Evolutionary conservation across 2,888 invertebrate genomes (phyloP), one percentile per base, ranked within the genome.

Genomic region (Xanthia icteritia): DNA sequence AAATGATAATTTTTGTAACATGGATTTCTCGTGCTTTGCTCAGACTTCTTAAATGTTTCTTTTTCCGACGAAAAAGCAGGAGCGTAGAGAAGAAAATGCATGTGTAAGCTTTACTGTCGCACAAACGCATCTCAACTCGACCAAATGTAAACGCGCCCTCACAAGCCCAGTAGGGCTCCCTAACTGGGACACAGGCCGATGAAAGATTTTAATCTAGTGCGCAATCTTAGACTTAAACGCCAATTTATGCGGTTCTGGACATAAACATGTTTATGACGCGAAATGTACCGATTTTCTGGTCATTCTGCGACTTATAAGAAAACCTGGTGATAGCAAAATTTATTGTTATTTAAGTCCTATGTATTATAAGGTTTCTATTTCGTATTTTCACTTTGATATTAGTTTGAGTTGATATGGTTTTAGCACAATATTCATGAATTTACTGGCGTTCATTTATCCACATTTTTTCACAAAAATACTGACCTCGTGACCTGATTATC

Each of bases 161-260:
- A 77, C 70, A 66, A 77, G 73, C 67, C 71, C 61, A 77, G 66
- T 77, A 85, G 80, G 83, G 79, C 71, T 80, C 42, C 66, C 72
- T 79, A 85, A 80, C 78, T 86, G 70, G 83, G 79, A 67, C 82
- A 79, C 68, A 72, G 68, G 79, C 74, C 83, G 81, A 88, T 79
- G 86, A 79, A 86, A 88, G 83, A 86, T 85, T 85, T 79, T 85
- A 86, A 88, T 88, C 88, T 85, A 67, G 78, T 73, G 60, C 77
- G 76, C 81, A 86, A 86, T 88, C 86, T 88, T 56, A 72, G 73
- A 74, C 60, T 85, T 84, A 81, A 86, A 80, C 51, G 82, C 83
- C 88, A 83, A 88, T 88, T 88, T 86, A 88, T 88, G 80, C 81
- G 77, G 61, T 54, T 78, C 82, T 76, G 31, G 72, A 79, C 81